Conservation (phyloP, 2,888 invertebrate genomes). For the Drosophila fungiperda region DNA sequence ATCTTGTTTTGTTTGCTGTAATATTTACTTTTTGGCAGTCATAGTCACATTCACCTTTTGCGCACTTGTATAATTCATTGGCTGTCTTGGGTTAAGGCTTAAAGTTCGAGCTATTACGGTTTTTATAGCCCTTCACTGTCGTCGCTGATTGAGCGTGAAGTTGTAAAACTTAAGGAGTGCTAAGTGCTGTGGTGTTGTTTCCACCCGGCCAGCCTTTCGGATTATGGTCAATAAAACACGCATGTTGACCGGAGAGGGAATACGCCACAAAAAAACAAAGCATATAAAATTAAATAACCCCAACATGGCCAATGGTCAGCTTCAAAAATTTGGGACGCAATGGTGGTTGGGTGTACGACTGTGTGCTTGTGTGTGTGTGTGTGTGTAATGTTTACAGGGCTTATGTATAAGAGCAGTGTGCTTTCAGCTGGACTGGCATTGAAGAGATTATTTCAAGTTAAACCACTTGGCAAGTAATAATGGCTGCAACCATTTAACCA, state of each 20-base stretch:
- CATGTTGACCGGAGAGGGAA: slow-evolving; percentile 14
- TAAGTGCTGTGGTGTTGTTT: slow-evolving; percentile 59
- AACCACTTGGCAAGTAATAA: slow-evolving; percentile 29
- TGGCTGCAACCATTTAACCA: slow-evolving; percentile 13
- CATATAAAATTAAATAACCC: slow-evolving; percentile 60
- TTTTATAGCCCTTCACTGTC: slow-evolving; percentile 49
- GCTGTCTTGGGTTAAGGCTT: slow-evolving; percentile 58
- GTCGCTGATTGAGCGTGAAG: slow-evolving; percentile 75
- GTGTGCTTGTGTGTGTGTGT: slow-evolving; percentile 21
- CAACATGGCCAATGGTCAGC: slow-evolving; percentile 36
- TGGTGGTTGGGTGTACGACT: slow-evolving; percentile 25
- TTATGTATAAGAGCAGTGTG: slow-evolving; percentile 44
- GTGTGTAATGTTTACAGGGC: slow-evolving; percentile 10
- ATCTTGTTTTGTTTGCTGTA: slow-evolving; percentile 3
- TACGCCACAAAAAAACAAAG: slow-evolving; percentile 15
- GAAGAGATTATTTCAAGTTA: slow-evolving; percentile 47
- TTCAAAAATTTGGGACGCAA: slow-evolving; percentile 32
- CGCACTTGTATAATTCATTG: slow-evolving; percentile 28
- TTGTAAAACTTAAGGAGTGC: slow-evolving; percentile 81
- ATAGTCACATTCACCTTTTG: slow-evolving; percentile 1
- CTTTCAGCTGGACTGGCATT: slow-evolving; percentile 26
- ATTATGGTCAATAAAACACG: slow-evolving; percentile 73
- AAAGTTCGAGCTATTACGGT: slow-evolving; percentile 52
- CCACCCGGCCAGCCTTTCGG: slow-evolving; percentile 22
- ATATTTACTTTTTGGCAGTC: slow-evolving; percentile 2